Evolutionary conservation across 2,113 vertebrate genomes (phyloP).

Genomic region (Sakesphorus luctuosus): DNA sequence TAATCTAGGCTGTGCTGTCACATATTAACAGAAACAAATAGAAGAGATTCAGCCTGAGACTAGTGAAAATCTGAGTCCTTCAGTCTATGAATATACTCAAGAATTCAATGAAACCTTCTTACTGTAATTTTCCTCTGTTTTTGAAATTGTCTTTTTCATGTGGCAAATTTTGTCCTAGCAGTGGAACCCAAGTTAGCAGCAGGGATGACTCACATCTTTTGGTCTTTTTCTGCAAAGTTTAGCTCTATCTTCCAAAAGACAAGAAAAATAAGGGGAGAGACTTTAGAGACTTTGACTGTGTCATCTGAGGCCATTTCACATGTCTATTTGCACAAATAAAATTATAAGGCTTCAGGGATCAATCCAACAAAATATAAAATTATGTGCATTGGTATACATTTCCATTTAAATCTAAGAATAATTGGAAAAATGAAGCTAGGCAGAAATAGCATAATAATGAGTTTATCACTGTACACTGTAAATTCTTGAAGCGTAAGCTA

Average conservation of each 20-base stretch:
- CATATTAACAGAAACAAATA: background rate
- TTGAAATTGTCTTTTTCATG: background rate
- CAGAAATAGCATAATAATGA: constrained; percentile 2
- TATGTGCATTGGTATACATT: background rate
- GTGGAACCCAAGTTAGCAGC: background rate
- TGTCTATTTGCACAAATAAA: background rate
- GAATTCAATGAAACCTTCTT: background rate
- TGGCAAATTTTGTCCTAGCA: background rate
- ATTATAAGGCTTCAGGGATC: background rate
- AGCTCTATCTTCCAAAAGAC: background rate
- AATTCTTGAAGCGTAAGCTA: constrained; percentile 15
- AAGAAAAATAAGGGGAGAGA: background rate
- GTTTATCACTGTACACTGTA: background rate
- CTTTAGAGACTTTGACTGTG: background rate
- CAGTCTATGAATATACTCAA: background rate
- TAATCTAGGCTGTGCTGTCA: background rate
- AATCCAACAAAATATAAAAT: background rate
- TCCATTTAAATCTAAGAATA: background rate
- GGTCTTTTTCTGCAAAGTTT: background rate
- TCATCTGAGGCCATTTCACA: background rate
- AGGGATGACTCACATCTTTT: background rate
- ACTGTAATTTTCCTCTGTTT: background rate
- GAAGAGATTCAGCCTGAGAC: background rate
- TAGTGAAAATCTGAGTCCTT: background rate
- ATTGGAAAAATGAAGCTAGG: background rate